Percentiles rank a stretch among this genome's conserved stretches.
These are phyloP conservation scores for Eurystomus gularis DNA, from an alignment of 2,113 vertebrate genomes.

Conservation along the genomic window DNA sequence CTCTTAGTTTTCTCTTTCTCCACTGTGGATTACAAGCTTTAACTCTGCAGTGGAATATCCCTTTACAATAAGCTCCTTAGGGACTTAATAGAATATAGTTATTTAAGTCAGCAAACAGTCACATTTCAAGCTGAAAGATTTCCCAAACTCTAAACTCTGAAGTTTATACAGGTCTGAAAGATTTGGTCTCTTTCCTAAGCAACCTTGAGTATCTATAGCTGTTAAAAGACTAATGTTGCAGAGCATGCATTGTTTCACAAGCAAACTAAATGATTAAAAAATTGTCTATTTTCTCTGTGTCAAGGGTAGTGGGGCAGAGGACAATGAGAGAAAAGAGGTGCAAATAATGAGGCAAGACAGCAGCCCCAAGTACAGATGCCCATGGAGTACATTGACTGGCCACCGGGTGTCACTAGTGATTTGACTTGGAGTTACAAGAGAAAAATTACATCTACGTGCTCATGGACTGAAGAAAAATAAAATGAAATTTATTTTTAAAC, in stretches of 20 bases:
- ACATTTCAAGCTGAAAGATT: neutral
- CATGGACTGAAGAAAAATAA: neutral
- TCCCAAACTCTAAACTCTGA: neutral
- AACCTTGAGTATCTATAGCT: neutral
- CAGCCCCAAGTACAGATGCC: neutral
- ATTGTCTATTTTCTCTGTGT: neutral
- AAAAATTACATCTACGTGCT: neutral
- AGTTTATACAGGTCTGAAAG: neutral
- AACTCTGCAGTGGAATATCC: neutral
- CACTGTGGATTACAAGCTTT: neutral
- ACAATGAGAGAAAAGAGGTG: neutral
- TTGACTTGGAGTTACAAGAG: neutral
- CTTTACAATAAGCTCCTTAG: neutral
- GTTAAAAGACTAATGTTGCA: neutral
- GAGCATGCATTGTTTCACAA: neutral
- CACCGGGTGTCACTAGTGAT: constrained; percentile 28
- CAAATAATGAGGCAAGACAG: neutral
- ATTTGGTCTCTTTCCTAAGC: neutral
- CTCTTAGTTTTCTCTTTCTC: neutral
- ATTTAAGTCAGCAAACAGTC: neutral
- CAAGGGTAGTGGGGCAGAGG: neutral
- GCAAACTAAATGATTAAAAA: neutral
- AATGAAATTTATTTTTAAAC: neutral
- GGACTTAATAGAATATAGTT: neutral
- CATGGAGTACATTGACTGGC: neutral